These are phyloP conservation scores for Tetranychus truncatus DNA, from an alignment of 2,888 invertebrate genomes.

Conservation along the genomic window DNA sequence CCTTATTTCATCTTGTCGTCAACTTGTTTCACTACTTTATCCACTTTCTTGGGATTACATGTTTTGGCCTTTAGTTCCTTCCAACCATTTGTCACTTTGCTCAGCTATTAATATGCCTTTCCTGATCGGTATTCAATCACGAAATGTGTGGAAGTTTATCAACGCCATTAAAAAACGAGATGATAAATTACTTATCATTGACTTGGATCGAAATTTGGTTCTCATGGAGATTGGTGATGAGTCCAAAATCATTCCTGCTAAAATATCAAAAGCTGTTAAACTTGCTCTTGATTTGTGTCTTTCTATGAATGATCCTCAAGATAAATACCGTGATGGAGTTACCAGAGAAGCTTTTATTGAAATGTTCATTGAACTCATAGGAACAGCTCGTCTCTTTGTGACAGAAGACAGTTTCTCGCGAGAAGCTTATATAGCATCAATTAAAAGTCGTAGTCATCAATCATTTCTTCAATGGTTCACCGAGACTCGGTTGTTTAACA, in stretches of 20 bases:
- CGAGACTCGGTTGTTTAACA: slow-evolving; percentile 65
- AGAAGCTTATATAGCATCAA: neutral
- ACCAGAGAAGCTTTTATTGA: slow-evolving; percentile 58
- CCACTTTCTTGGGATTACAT: slow-evolving; percentile 13
- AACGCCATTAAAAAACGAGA: neutral
- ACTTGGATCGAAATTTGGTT: slow-evolving; percentile 43
- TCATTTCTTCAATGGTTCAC: slow-evolving; percentile 69
- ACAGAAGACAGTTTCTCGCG: neutral
- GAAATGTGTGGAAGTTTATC: neutral
- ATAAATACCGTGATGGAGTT: slow-evolving; percentile 47
- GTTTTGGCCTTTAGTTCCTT: slow-evolving; percentile 6
- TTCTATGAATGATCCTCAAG: slow-evolving; percentile 35
- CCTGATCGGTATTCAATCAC: slow-evolving; percentile 2
- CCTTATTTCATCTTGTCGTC: slow-evolving; percentile 4
- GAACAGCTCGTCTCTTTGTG: slow-evolving; percentile 29
- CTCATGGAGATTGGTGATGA: slow-evolving; percentile 55
- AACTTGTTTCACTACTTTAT: slow-evolving; percentile 5
- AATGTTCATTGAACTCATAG: slow-evolving; percentile 55
- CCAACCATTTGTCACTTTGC: neutral
- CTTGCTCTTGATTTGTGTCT: slow-evolving; percentile 38
- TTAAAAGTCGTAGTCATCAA: slow-evolving; percentile 39
- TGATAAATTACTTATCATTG: slow-evolving; percentile 42
- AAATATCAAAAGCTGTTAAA: slow-evolving; percentile 48
- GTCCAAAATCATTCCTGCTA: slow-evolving; percentile 50
- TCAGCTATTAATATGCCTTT: slow-evolving; percentile 8